Conservation (phyloP, 1,140 invertebrate genomes). For the Marisa cornuarietis region DNA sequence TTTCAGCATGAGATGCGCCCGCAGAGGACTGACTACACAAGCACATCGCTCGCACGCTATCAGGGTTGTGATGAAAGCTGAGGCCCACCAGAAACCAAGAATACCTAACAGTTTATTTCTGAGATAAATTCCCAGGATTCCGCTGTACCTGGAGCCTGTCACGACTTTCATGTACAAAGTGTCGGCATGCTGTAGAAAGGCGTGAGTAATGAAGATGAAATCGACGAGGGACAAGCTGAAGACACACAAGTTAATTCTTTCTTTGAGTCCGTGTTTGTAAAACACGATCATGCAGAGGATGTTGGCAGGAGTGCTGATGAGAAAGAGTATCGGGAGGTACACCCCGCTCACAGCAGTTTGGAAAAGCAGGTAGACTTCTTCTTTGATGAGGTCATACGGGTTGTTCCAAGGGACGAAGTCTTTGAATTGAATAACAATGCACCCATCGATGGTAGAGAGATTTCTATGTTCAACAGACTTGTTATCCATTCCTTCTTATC, state of each 20-base stretch:
- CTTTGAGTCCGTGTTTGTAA: slow-evolving; percentile 1
- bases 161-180: background rate
- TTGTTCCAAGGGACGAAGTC: slow-evolving; percentile 5
- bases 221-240: background rate
- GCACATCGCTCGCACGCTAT: background rate
- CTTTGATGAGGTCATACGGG: slow-evolving; percentile 4
- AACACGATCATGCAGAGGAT: slow-evolving; percentile 3
- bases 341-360: background rate
- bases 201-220: background rate
- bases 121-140: background rate
- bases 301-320: slow-evolving; percentile 2
- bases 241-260: slow-evolving; percentile 12
- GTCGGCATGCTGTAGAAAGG: background rate
- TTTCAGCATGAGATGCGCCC: background rate
- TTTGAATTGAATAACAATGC: background rate
- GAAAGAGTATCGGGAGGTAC: slow-evolving; percentile 9
- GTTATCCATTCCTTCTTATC: no score
- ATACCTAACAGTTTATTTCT: background rate
- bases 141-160: background rate
- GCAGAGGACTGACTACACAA: background rate
- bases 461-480: background rate
- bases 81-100: background rate
- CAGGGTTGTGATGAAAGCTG: background rate
- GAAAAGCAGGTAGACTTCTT: background rate
- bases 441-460: background rate